Evolutionary conservation across 2,113 vertebrate genomes (phyloP).

Genomic region (Centropus bengalensis): DNA sequence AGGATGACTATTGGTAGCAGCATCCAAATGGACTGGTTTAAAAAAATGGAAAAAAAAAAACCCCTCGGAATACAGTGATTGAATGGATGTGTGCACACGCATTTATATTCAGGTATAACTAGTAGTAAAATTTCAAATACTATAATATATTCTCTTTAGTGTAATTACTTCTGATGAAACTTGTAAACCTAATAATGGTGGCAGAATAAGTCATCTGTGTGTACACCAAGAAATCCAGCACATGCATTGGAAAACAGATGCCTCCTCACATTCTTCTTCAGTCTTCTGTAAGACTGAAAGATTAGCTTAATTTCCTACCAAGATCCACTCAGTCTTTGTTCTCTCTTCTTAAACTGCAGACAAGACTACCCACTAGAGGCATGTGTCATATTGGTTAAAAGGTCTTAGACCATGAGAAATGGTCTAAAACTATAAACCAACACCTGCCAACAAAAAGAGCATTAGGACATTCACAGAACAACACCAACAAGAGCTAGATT

Average conservation of each 20-base stretch:
- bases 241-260: not conserved
- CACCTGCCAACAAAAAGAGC: not conserved
- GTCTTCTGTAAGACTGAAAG: not conserved
- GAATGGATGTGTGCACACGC: rapidly evolving
- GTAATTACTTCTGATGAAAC: not conserved
- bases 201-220: not conserved
- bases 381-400: not conserved
- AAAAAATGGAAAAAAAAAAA: not conserved
- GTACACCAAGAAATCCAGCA: not conserved
- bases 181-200: not conserved
- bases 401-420: not conserved
- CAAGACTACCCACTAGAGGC: not conserved
- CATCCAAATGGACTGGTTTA: not conserved
- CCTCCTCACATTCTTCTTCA: not conserved
- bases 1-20: not conserved
- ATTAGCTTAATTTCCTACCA: not conserved
- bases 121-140: not conserved
- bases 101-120: not conserved
- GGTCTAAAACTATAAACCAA: not conserved
- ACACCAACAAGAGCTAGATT: not conserved
- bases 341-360: not conserved
- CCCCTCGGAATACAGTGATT: not conserved
- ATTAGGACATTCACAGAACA: not conserved
- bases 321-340: not conserved
- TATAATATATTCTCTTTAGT: not conserved